phyloP scores from a whole-genome alignment of 2,888 invertebrate genomes.

The Macropis europaea region DNA sequence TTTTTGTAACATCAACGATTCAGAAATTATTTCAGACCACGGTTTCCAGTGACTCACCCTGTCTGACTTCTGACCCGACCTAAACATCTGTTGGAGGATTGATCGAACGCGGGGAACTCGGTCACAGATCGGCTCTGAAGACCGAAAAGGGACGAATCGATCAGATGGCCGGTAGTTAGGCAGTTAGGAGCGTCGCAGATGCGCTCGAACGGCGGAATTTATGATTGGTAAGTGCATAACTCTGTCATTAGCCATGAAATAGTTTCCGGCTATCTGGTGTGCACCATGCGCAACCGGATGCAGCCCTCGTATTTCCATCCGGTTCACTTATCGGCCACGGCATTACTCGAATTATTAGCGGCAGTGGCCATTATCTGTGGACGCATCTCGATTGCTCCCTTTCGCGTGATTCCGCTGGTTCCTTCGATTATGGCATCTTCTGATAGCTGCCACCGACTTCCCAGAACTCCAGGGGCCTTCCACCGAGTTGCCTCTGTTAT shows the following conservation, averaged over 20 bases:
- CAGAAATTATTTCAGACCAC: too few species aligned
- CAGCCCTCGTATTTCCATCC: constrained; percentile 57
- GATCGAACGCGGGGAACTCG: background rate
- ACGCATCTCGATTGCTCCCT: constrained; percentile 6
- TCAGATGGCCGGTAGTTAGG: constrained; percentile 53
- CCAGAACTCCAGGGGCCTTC: too few species aligned
- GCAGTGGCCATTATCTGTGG: constrained; percentile 26
- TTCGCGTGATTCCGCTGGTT: background rate
- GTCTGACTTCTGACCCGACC: too few species aligned
- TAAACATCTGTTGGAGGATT: too few species aligned
- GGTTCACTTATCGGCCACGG: constrained; percentile 58
- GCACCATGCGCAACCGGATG: constrained; percentile 51
- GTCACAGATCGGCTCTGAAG: constrained; percentile 41
- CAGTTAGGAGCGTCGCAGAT: constrained; percentile 37
- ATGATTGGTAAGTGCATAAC: constrained; percentile 72
- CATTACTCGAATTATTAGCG: constrained; percentile 61
- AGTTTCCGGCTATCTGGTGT: constrained; percentile 67
- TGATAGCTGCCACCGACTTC: too few species aligned
- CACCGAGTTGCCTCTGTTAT: too few species aligned
- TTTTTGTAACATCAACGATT: too few species aligned
- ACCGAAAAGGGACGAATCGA: constrained; percentile 42
- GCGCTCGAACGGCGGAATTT: constrained; percentile 67
- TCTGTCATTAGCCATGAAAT: constrained; percentile 71
- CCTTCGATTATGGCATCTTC: background rate
- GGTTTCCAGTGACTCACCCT: too few species aligned